Evolutionary conservation across 2,797 vertebrate species (phyloP).

Genomic region (Eurystomus glaucurus): DNA sequence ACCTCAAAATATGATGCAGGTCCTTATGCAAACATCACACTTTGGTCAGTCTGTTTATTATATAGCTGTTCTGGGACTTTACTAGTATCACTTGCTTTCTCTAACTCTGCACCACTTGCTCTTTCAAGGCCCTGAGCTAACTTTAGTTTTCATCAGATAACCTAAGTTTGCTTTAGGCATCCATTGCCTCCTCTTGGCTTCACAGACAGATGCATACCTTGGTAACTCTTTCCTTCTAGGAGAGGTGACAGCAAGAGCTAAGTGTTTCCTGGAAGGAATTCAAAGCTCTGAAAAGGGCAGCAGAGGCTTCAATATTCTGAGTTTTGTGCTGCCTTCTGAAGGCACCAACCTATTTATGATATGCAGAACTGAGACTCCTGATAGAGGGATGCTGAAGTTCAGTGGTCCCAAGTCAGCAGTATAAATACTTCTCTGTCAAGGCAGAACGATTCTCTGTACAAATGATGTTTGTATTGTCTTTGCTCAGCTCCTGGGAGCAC

Average conservation of each 20-base stretch:
- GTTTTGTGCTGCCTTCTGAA: background rate
- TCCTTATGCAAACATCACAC: background rate
- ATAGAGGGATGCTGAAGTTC: background rate
- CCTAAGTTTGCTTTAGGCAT: background rate
- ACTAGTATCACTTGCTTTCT: background rate
- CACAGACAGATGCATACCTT: background rate
- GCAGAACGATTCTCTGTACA: background rate
- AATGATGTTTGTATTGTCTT: conserved; percentile 38
- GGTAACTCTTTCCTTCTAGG: background rate
- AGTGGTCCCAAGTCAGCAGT: background rate
- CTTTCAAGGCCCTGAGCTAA: background rate
- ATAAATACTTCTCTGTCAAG: background rate
- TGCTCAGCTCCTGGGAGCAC: conserved; percentile 34
- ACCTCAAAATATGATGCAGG: background rate
- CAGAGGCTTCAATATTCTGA: background rate
- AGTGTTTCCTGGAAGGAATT: background rate
- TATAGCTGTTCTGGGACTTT: background rate
- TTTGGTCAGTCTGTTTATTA: background rate
- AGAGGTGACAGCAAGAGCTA: background rate
- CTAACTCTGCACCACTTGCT: background rate
- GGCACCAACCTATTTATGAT: background rate
- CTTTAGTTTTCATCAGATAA: background rate
- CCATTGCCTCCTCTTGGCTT: background rate
- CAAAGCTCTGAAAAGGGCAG: background rate
- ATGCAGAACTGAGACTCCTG: background rate